phyloP scores from a whole-genome alignment of 2,888 invertebrate species.

The Harmothoe impar region DNA sequence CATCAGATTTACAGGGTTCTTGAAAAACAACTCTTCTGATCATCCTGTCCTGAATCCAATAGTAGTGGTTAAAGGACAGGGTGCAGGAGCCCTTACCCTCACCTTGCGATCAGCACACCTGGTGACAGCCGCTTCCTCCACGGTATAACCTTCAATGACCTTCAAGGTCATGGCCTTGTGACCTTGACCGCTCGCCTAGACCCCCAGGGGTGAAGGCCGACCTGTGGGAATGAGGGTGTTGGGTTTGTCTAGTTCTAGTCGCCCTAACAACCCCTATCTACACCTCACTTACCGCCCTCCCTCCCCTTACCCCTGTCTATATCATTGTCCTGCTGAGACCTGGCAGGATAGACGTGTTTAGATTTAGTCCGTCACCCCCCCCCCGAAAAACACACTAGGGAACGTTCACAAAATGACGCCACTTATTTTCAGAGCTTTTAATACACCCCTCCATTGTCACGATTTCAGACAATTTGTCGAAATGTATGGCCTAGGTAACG shows the following conservation, averaged over 20 bases:
- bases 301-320: background rate
- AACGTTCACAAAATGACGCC: background rate
- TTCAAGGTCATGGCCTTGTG: background rate
- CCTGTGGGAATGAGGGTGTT: background rate
- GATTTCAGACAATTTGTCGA: too few relatives aligned
- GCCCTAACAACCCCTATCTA: background rate
- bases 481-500: too few relatives aligned
- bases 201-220: background rate
- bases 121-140: constrained; percentile 46
- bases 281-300: background rate
- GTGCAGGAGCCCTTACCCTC: too few relatives aligned
- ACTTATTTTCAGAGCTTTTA: too few relatives aligned
- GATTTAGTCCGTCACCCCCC: background rate
- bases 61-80: too few relatives aligned
- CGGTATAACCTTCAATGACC: background rate
- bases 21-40: too few relatives aligned
- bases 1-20: too few relatives aligned
- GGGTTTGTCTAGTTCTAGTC: constrained; percentile 31
- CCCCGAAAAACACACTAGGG: too few relatives aligned
- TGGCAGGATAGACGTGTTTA: constrained; percentile 2
- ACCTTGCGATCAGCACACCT: background rate
- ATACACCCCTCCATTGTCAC: too few relatives aligned
- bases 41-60: too few relatives aligned
- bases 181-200: constrained; percentile 20
- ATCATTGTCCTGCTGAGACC: background rate